Base-by-base conservation (phyloP, 2,113 vertebrate genomes). In the Melanerpes formicivorus region DNA sequence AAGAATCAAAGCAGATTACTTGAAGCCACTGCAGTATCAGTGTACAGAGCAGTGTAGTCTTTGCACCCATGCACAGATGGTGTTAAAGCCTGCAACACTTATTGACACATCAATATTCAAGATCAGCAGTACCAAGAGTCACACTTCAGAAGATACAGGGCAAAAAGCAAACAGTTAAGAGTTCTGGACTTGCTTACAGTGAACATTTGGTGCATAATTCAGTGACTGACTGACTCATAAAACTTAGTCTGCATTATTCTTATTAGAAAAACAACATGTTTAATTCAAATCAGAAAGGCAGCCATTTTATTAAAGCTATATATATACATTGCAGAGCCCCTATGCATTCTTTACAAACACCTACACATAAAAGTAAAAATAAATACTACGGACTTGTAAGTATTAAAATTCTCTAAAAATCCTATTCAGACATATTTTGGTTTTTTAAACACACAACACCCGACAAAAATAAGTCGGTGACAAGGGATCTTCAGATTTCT, bases 121-220 rank as follows among this genome's bases (percentile, higher is more conserved):
- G 80, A 90, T 56, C 16, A 93, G 75, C 44, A 63, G 62, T 13
- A 81, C 73, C 80, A 96, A 74, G 62, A 91, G 80, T 90, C 83
- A 88, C 80, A 79, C 88, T 76, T 93, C 77, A 82, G 48, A 90
- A 90, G 70, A 71, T 50, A 84, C 40, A 54, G 25, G 65, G 69
- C 62, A 92, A 91, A 76, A 88, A 85, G 76, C 62, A 92, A 89
- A 87, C 9, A 90, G 90, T 90, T 92, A 73, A 91, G 65, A 91
- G 59, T 18, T 60, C 60, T 90, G 21, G 54, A 84, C 32, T 77
- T 83, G 62, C 65, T 85, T 86, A 73, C 42, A 75, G 44, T 14
- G 76, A 86, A 64, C 66, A 86, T 83, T 93, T 79, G 82, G 80
- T 58, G 21, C 30, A 14, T 42, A 95, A 93, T 54, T 87, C 83